These are phyloP conservation scores for Aptenodytes patagonicus DNA, from an alignment of 2,113 vertebrate genomes.

Conservation along the genomic window DNA sequence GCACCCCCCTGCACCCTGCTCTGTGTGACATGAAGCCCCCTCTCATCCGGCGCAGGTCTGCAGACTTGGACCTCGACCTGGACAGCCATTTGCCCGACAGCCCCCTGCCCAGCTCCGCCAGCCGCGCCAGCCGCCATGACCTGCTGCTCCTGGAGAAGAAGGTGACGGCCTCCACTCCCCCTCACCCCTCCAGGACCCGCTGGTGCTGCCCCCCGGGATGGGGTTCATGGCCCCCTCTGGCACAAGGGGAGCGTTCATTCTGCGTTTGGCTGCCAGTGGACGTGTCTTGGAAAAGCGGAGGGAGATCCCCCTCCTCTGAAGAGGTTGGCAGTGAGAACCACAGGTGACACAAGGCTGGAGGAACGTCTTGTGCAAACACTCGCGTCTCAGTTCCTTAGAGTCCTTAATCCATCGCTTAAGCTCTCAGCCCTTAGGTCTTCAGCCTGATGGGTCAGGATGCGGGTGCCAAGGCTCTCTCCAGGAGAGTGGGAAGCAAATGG, in stretches of 20 bases:
- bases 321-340: rapidly evolving
- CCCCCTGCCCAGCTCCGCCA: background rate
- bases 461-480: background rate
- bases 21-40: background rate
- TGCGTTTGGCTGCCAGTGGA: background rate
- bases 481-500: background rate
- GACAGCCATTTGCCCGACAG: conserved; percentile 1
- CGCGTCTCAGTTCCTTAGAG: background rate
- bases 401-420: background rate
- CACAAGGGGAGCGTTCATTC: background rate
- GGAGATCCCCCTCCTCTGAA: background rate
- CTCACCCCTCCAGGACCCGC: rapidly evolving
- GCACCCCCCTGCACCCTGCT: rapidly evolving
- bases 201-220: rapidly evolving
- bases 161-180: conserved; percentile 14
- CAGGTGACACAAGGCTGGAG: background rate
- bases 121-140: background rate
- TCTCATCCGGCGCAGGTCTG: background rate
- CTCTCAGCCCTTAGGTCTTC: background rate
- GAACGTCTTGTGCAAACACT: background rate
- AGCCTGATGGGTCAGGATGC: background rate
- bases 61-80: background rate
- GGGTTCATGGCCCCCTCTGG: rapidly evolving
- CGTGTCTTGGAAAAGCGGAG: background rate
- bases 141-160: conserved; percentile 52